Evolutionary conservation across 2,113 vertebrate genomes (phyloP).

Genomic region (Macroglossus sobrinus): DNA sequence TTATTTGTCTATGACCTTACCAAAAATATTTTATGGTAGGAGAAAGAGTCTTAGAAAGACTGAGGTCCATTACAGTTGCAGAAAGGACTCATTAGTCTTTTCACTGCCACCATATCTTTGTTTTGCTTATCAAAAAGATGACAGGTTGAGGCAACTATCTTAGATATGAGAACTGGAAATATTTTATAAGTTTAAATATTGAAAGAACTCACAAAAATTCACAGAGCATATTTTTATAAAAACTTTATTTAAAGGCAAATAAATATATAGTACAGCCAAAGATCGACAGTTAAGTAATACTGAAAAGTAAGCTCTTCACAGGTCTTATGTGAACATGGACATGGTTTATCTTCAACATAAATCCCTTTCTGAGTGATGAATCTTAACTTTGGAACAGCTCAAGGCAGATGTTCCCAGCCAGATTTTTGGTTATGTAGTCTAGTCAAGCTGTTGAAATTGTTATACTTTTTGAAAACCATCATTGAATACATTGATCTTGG

Average conservation of each 20-base stretch:
- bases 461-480: background rate
- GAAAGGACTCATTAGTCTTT: background rate
- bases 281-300: background rate
- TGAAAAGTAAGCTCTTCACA: background rate
- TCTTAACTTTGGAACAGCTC: background rate
- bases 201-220: background rate
- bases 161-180: background rate
- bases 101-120: background rate
- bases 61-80: background rate
- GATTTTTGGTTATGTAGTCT: background rate
- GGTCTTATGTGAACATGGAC: background rate
- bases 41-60: background rate
- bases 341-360: background rate
- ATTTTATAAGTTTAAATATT: background rate
- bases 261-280: background rate
- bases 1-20: background rate
- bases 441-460: background rate
- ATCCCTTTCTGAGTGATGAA: background rate
- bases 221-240: background rate
- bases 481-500: background rate
- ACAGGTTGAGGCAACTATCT: background rate
- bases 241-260: background rate
- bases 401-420: background rate
- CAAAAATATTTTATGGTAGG: background rate
- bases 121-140: background rate